Evolutionary conservation across 2,888 invertebrate genomes (phyloP).

Genomic region (Atherix ibis): DNA sequence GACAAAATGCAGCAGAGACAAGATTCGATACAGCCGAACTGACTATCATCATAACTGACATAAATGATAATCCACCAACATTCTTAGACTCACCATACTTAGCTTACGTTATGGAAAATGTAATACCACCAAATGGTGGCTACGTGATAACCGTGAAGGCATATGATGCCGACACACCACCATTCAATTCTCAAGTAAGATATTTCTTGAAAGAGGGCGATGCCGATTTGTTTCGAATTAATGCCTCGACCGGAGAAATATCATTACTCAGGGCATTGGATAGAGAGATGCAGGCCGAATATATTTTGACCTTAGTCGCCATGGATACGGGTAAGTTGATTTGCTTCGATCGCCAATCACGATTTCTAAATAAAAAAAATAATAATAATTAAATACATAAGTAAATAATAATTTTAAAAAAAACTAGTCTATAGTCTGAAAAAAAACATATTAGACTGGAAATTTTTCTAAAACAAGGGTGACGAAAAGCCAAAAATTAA

Average conservation of each 20-base stretch:
- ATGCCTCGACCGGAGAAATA: slow-evolving; percentile 83
- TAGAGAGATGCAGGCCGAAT: slow-evolving; percentile 69
- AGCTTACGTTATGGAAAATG: slow-evolving; percentile 86
- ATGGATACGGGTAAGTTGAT: slow-evolving; percentile 77
- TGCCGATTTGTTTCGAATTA: slow-evolving; percentile 77
- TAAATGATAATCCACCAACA: slow-evolving; percentile 86
- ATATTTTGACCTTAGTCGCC: slow-evolving; percentile 71
- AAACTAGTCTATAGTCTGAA: not conserved
- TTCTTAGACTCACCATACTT: slow-evolving; percentile 90
- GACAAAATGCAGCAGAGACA: slow-evolving; percentile 21
- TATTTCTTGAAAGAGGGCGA: slow-evolving; percentile 91
- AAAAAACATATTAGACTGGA: no score
- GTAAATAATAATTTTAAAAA: not conserved
- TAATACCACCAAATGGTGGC: slow-evolving; percentile 62
- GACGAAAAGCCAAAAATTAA: no score
- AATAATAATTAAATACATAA: not conserved
- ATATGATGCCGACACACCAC: slow-evolving; percentile 80
- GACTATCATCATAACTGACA: slow-evolving; percentile 71
- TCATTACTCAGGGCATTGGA: slow-evolving; percentile 68
- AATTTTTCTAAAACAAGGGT: no score
- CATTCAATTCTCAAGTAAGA: slow-evolving; percentile 76
- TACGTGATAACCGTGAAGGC: slow-evolving; percentile 73
- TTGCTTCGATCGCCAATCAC: slow-evolving; percentile 4
- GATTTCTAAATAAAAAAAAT: no score
- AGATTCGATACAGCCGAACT: slow-evolving; percentile 65